Percentiles rank a stretch among this genome's conserved stretches.
phyloP scores from a whole-genome alignment of 2,113 vertebrate genomes.

The Poeciliopsis occidentalis region DNA sequence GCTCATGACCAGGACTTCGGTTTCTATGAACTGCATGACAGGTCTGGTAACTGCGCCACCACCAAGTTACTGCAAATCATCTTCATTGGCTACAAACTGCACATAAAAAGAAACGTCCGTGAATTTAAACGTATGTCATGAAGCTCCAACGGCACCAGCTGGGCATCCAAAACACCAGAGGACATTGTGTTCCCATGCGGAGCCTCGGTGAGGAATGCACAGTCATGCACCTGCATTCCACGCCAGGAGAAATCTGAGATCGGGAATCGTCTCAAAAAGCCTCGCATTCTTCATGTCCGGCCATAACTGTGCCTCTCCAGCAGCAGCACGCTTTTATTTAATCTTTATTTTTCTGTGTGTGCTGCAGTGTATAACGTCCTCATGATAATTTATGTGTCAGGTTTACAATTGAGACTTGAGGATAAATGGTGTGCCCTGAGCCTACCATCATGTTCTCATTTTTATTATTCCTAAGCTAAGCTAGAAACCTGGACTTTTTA shows the following conservation, averaged over 20 bases:
- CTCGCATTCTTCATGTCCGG: slow-evolving; percentile 4
- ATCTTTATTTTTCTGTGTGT: background rate
- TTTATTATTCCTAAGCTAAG: slow-evolving; percentile 36
- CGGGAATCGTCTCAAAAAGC: background rate
- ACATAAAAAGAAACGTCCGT: background rate
- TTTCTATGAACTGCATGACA: background rate
- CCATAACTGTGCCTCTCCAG: slow-evolving; percentile 40
- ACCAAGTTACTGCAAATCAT: background rate
- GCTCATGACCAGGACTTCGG: background rate
- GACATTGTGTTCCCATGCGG: slow-evolving; percentile 62
- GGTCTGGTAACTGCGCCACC: slow-evolving; percentile 6
- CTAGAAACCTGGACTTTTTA: background rate
- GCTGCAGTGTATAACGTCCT: too few relatives aligned
- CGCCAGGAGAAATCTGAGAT: slow-evolving; percentile 13
- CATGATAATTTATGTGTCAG: too few relatives aligned
- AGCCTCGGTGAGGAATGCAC: slow-evolving; percentile 52
- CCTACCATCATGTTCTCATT: background rate
- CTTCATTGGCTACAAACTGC: background rate
- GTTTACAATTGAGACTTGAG: slow-evolving; percentile 50
- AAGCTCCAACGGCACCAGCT: slow-evolving; percentile 2
- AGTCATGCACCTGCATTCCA: slow-evolving; percentile 74
- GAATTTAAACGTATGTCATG: slow-evolving; percentile 37
- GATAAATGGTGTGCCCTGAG: background rate
- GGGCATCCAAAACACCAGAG: slow-evolving; percentile 39
- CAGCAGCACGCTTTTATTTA: slow-evolving; percentile 4